Evolutionary conservation across 2,888 invertebrate genomes (phyloP), one percentile per base, ranked within the genome.

Genomic region (Philopedon plagiatum): DNA sequence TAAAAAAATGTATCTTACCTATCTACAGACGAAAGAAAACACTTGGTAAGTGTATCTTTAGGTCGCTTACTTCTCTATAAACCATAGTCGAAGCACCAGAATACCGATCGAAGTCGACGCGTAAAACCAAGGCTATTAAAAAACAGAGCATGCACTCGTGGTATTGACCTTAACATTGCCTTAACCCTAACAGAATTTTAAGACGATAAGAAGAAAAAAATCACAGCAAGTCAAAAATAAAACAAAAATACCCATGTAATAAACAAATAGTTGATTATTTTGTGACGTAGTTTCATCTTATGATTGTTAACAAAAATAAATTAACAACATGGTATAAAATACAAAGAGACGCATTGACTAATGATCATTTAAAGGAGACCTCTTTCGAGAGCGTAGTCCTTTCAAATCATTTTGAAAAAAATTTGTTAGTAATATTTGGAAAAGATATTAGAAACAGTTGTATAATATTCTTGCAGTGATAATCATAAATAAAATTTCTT

Each of bases 151-250:
- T 60, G 60, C 67, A 32, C 23, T 49, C 21, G 34, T 37, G 62
- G 56, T 68, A 62, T 34, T 68, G 68, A 71, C 65, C 65, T 65
- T 65, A 65, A 65, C 65, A 65, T 44, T 34, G 56, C 71, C 61
- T 64, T 71, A 71, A 65, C 71, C 65, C 65, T 39, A 23, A 56
- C n/a, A 44, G 68, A 61, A 61, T 60, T 46, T 49, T 46, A 51
- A 65, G 51, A 15, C 32, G 60, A 62, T 64, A 71, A 60, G 19
- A 19, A 18, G 8, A 61, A 60, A 11, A 58, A 54, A 32, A 44
- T 29, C 29, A 32, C 37, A 13, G 26, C 44, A 54, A 34, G 34
- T 41, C 46, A 49, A 62, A n/a, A 62, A 26, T 29, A 34, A 62
- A 46, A 15, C 29, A 37, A 60, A 51, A 56, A 64, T 46, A 63